These are phyloP conservation scores for Leucoptera coffeella DNA, from an alignment of 2,888 invertebrate species.

Conservation along the genomic window DNA sequence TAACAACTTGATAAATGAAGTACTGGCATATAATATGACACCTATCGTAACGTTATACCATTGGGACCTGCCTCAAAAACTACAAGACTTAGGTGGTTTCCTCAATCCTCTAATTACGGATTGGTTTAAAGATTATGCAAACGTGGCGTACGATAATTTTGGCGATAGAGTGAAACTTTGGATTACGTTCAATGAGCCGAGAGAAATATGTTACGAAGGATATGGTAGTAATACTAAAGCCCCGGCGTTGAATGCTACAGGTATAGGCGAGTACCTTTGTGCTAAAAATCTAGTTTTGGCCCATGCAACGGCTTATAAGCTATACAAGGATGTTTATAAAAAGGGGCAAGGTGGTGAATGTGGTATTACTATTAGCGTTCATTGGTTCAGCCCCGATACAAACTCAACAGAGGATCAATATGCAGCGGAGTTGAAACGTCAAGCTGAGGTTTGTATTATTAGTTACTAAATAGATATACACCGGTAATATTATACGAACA, in stretches of 20 bases:
- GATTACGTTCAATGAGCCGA: slow-evolving; percentile 56
- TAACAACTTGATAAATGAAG: slow-evolving; percentile 55
- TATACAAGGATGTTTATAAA: slow-evolving; percentile 26
- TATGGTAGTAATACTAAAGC: slow-evolving; percentile 26
- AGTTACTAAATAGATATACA: too few relatives aligned
- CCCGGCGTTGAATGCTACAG: slow-evolving; percentile 24
- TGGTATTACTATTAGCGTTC: slow-evolving; percentile 13
- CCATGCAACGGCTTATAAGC: slow-evolving; percentile 40
- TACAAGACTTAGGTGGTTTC: slow-evolving; percentile 52
- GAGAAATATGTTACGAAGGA: slow-evolving; percentile 23
- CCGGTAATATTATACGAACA: too few relatives aligned
- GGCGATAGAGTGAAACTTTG: slow-evolving; percentile 47
- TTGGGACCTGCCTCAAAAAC: slow-evolving; percentile 45
- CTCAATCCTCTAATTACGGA: slow-evolving; percentile 25
- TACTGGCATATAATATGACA: slow-evolving; percentile 52
- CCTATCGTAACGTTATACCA: slow-evolving; percentile 55
- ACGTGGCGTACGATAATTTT: slow-evolving; percentile 26
- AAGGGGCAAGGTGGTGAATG: slow-evolving; percentile 13
- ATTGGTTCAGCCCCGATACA: slow-evolving; percentile 12
- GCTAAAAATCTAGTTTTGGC: slow-evolving; percentile 42
- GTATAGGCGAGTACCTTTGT: slow-evolving; percentile 40
- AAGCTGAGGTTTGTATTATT: too few relatives aligned
- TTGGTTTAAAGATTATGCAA: slow-evolving; percentile 43
- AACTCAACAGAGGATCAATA: slow-evolving; percentile 11
- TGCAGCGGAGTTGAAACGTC: slow-evolving; percentile 13